Evolutionary conservation across 2,888 invertebrate genomes (phyloP), one percentile per base, ranked within the genome.

Genomic region (Athetis lepigone): DNA sequence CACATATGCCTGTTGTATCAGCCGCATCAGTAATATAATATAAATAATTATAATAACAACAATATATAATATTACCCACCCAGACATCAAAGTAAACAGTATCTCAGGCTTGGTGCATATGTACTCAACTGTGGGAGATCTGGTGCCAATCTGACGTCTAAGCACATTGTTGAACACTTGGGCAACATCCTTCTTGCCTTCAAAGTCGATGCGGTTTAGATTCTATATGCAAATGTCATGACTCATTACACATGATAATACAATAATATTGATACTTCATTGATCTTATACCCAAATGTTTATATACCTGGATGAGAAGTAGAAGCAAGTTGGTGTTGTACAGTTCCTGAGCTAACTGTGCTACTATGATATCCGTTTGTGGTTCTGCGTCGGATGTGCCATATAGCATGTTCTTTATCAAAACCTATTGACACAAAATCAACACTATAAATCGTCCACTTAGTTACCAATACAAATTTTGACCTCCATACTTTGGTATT

Each of bases 91-190:
- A 79, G 98, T 98, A 94, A 98, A 98, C 81, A 99, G 95, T 90
- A 99, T 99, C 94, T 99, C 99, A 65, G 99, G 98, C 91, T 98
- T 98, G 77, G 98, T 98, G 95, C 99, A 99, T 89, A 99, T 98
- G 93, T 99, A 99, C 95, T 99, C 99, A 57, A 99, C 99, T 60
- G 99, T 99, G 25, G 99, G 99, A 59, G 98, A 98, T 81, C 99
- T 96, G 60, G 99, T 99, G 67, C 99, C 99, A 90, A 99, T 99
- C 95, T 99, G 99, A 88, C 99, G 97, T 88, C 99, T 97, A 86
- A 99, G 96, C 88, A 99, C 98, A 96, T 99, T 99, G 95, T 99
- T 99, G 95, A 99, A 99, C 82, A 99, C 99, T 95, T 99, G 98
- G 72, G 99, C 99, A 77, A 99, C 99, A 96, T 99, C 99, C 93